Percentiles rank a stretch among this genome's conserved stretches.
Evolutionary conservation across 2,113 vertebrate species (phyloP).

Genomic region (Bungarus multicinctus): DNA sequence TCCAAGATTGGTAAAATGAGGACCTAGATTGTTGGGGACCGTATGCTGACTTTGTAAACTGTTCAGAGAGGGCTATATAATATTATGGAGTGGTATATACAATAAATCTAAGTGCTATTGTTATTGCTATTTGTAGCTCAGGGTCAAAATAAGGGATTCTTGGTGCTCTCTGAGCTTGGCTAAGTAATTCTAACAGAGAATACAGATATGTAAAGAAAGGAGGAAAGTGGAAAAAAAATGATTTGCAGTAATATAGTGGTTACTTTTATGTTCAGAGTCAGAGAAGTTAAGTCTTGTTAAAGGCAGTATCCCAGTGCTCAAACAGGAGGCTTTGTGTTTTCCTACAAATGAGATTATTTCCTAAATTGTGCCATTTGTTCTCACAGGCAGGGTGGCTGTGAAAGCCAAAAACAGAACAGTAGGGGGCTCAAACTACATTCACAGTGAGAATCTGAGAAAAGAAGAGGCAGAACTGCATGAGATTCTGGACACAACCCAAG

Average conservation of each 20-base stretch:
- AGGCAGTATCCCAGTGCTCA: conserved; percentile 82
- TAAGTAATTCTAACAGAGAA: neutral
- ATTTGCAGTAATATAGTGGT: conserved; percentile 51
- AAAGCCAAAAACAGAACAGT: conserved; percentile 82
- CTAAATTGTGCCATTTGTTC: conserved; percentile 87
- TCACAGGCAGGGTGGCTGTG: conserved; percentile 89
- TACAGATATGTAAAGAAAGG: conserved; percentile 23
- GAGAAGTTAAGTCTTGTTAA: conserved; percentile 72
- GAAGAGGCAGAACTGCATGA: conserved; percentile 69
- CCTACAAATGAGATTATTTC: conserved; percentile 97
- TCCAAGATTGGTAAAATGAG: too few species aligned
- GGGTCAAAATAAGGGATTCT: neutral
- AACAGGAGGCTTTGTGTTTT: conserved; percentile 89
- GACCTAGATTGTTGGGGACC: too few species aligned
- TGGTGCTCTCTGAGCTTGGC: neutral
- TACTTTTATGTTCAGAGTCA: conserved; percentile 50
- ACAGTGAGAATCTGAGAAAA: conserved; percentile 72
- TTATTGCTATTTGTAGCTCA: neutral
- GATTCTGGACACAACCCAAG: conserved; percentile 86
- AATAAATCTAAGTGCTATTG: neutral
- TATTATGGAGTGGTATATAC: neutral
- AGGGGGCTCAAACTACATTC: conserved; percentile 77
- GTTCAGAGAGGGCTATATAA: too few species aligned
- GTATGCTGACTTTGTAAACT: too few species aligned
- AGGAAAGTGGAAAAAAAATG: conserved; percentile 30